Evolutionary conservation across 2,113 vertebrate genomes (phyloP).

Genomic region (Pseudonaja textilis): DNA sequence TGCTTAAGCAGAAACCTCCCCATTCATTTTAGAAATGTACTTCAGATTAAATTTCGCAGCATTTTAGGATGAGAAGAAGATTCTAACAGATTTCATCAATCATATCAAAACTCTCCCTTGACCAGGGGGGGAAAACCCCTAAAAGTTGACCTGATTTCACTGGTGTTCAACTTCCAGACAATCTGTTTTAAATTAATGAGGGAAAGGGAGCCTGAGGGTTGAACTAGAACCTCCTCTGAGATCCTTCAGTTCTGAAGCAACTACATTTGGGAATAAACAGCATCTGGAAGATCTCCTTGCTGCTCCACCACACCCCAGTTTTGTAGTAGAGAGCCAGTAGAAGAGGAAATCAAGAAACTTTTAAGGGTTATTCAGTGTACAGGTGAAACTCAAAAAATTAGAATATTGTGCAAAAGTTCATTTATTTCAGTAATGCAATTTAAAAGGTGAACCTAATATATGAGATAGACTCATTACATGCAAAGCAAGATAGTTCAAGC

Average conservation of each 20-base stretch:
- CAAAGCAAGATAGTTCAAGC: too few relatives aligned
- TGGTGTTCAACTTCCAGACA: background rate
- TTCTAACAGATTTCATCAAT: background rate
- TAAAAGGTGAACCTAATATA: too few relatives aligned
- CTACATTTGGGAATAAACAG: background rate
- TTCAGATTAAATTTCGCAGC: background rate
- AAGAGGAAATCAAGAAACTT: background rate
- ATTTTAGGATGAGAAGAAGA: background rate
- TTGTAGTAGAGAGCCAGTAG: background rate
- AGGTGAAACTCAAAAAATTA: too few relatives aligned
- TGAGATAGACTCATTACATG: too few relatives aligned
- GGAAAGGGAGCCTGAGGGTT: background rate
- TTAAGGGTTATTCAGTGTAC: background rate
- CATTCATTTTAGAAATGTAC: background rate
- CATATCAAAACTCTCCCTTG: background rate
- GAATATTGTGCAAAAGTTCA: too few relatives aligned
- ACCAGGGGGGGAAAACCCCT: too few relatives aligned
- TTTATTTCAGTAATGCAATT: too few relatives aligned
- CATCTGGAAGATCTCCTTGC: background rate
- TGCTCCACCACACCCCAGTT: background rate
- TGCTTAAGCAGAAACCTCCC: background rate
- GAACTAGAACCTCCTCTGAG: background rate
- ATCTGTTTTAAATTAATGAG: background rate
- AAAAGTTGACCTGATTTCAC: background rate
- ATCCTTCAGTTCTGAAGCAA: background rate